Percentiles rank a stretch among this genome's conserved stretches.
phyloP scores from a whole-genome alignment of 2,797 vertebrate species.

The Phataginus tricuspis region DNA sequence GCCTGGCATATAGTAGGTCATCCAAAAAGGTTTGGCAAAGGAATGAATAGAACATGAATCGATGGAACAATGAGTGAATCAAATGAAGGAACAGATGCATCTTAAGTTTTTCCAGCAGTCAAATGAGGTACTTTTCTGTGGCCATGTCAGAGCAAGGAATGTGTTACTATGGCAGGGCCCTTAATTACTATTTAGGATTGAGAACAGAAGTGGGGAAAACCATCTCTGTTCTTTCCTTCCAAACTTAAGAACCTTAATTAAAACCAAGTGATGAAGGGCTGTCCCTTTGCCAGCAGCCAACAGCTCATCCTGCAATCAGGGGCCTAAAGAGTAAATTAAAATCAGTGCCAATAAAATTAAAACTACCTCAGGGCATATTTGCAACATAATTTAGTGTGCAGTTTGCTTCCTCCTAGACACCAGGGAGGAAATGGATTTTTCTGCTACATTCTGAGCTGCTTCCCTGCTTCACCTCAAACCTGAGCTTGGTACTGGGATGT shows the following conservation, averaged over 20 bases:
- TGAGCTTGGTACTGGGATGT: neutral
- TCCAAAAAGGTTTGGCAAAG: neutral
- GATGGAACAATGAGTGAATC: neutral
- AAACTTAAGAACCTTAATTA: slow-evolving; percentile 81
- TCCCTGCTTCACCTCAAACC: neutral
- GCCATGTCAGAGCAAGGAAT: neutral
- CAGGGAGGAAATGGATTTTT: slow-evolving; percentile 64
- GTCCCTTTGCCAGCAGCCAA: slow-evolving; percentile 75
- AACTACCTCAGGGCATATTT: slow-evolving; percentile 80
- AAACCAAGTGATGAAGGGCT: slow-evolving; percentile 76
- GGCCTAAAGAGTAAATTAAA: slow-evolving; percentile 81
- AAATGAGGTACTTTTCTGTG: neutral
- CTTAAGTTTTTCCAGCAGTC: neutral
- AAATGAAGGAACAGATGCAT: neutral
- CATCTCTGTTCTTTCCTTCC: slow-evolving; percentile 65
- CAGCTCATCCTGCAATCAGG: slow-evolving; percentile 73
- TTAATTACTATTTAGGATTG: slow-evolving; percentile 63
- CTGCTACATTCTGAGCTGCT: slow-evolving; percentile 7
- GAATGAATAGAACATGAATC: neutral
- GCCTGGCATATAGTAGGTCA: neutral
- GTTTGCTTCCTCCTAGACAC: slow-evolving; percentile 69
- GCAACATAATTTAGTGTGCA: slow-evolving; percentile 77
- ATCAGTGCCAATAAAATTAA: slow-evolving; percentile 82
- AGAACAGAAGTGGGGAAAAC: slow-evolving; percentile 16
- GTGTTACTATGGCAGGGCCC: neutral